phyloP scores from a whole-genome alignment of 2,888 invertebrate species.

The Spicauda simplicius region DNA sequence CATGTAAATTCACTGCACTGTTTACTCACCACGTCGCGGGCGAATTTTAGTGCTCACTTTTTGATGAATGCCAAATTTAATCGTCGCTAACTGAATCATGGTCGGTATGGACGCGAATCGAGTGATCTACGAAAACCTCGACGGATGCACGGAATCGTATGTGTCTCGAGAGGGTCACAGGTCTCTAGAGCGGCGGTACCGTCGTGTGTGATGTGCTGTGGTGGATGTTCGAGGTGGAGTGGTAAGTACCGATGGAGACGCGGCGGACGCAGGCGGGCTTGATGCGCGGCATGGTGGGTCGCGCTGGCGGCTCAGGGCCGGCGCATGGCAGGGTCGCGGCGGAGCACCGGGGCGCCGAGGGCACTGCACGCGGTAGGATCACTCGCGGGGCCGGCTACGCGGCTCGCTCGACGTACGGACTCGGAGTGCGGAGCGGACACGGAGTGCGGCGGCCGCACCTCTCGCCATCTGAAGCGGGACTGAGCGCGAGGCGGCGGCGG shows the following conservation, averaged over 20 bases:
- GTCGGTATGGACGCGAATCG: conserved; percentile 51
- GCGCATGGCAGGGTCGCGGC: conserved; percentile 73
- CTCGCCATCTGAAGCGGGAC: conserved; percentile 85
- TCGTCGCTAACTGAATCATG: conserved; percentile 87
- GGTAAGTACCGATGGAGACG: conserved; percentile 83
- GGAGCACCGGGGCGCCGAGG: conserved; percentile 51
- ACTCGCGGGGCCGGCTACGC: conserved; percentile 54
- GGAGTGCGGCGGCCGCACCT: conserved; percentile 68
- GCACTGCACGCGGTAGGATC: conserved; percentile 47
- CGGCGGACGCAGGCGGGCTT: conserved; percentile 83
- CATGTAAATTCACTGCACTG: conserved; percentile 72
- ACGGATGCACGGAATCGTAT: conserved; percentile 34
- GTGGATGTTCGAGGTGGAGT: conserved; percentile 50
- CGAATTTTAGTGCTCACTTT: conserved; percentile 81
- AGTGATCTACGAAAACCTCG: conserved; percentile 30
- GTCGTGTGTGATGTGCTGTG: conserved; percentile 60
- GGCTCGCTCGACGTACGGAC: conserved; percentile 46
- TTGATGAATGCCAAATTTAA: conserved; percentile 86
- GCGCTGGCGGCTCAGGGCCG: conserved; percentile 70
- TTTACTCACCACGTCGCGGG: conserved; percentile 80
- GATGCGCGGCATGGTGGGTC: conserved; percentile 77
- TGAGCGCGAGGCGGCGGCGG: conserved; percentile 75
- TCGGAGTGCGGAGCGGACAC: conserved; percentile 53
- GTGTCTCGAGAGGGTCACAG: conserved; percentile 17
- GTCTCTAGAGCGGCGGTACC: conserved; percentile 47